Base-by-base conservation (phyloP, 1,140 invertebrate genomes). In the Thalassaphorura encarpata region DNA sequence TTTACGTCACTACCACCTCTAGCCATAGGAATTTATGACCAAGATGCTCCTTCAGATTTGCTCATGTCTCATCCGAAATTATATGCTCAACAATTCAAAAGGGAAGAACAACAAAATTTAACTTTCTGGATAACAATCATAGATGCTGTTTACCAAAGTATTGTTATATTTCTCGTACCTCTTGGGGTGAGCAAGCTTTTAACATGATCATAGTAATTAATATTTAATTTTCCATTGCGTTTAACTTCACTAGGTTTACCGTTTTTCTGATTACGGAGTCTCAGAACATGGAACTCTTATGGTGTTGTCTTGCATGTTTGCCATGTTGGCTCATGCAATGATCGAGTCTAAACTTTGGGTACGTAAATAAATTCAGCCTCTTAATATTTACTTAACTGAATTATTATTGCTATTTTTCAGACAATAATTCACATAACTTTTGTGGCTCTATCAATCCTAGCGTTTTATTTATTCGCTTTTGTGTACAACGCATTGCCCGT, bases 301-400 rank as follows among this genome's bases (percentile, higher is more conserved):
- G 50, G 85, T 85, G 64, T 87, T 88, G 19, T 79, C 81, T 59
- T 89, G 87, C 69, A 83, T 95, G 66, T 77, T 89, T 69, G 80
- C 87, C 39, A 91, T 92, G 81, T 74, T 91, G 27, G 70, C 83
- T 39, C 84, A 91, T 69, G 82, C 87, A 65, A 83, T 82, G 50
- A 83, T 95, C 54, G 91, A 96, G 78, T 89, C 84, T 21, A 82
- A 81, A 72, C 91, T 88, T 65, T 96, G 91, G 92, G 90, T 95
- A 74, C 83, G 79, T 76, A 8, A 8, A 8, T 8, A 21, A 11
- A 13, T 23, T n/a, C 19, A 16, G 42, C 11, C 6, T 8, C 42
- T 18, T 55, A 49, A 31, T 56, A 2, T 8, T 47, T 26, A n/a
- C n/a, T n/a, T n/a, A n/a, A n/a, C n/a, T n/a, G n/a, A n/a, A 19